Conservation (phyloP, 2,888 invertebrate species). For the Anthrax anthrax region DNA sequence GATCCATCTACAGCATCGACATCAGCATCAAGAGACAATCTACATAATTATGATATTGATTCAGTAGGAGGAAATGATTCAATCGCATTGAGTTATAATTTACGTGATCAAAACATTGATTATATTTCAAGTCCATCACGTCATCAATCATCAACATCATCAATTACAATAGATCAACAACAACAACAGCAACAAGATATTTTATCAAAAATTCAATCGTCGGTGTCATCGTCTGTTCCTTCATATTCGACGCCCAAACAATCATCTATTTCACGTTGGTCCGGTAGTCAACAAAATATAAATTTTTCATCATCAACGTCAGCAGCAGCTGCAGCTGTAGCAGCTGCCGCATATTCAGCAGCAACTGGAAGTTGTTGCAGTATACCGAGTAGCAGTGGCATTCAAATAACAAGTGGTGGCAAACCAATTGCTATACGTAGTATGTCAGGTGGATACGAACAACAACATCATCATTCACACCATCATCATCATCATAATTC, state of each 20-base stretch:
- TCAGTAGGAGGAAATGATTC: constrained; percentile 14
- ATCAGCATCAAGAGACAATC: no score
- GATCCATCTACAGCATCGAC: background rate
- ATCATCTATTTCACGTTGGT: constrained; percentile 8
- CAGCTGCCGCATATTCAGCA: constrained; percentile 1
- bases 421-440: constrained; percentile 20
- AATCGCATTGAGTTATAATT: constrained; percentile 18
- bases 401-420: background rate
- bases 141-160: constrained; percentile 7
- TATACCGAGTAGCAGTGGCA: background rate
- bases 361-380: background rate
- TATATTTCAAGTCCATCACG: constrained; percentile 16
- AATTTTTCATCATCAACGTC: constrained; percentile 5
- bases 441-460: constrained; percentile 19
- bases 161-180: constrained; percentile 9
- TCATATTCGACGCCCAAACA: background rate
- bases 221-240: constrained; percentile 7
- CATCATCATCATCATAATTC: background rate
- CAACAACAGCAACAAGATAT: background rate
- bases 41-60: constrained; percentile 9
- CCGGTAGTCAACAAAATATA: constrained; percentile 17
- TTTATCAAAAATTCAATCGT: constrained; percentile 4
- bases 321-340: background rate
- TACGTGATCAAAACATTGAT: constrained; percentile 21
- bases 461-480: background rate